Conservation (phyloP, 2,888 invertebrate genomes). For the Blastobasis adustella region DNA sequence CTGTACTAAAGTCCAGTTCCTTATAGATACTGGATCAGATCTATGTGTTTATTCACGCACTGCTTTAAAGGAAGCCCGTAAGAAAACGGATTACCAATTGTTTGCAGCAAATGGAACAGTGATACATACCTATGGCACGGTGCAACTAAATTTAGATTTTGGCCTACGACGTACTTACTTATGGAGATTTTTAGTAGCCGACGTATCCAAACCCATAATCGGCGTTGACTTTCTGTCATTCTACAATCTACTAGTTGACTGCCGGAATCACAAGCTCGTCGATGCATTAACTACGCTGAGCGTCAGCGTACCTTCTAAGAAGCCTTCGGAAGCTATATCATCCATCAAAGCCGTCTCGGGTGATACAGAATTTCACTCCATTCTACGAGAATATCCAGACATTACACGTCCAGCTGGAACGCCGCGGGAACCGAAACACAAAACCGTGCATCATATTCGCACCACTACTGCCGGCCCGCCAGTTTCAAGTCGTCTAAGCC, state of each 20-base stretch:
- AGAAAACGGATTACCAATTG: background rate
- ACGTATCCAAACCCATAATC: constrained; percentile 23
- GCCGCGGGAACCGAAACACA: background rate
- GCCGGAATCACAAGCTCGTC: constrained; percentile 17
- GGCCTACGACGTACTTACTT: constrained; percentile 9
- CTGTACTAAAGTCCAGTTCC: constrained; percentile 2
- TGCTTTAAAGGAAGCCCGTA: too few relatives aligned
- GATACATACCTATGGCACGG: background rate
- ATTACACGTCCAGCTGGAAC: background rate
- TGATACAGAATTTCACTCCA: background rate
- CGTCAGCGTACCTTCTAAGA: background rate
- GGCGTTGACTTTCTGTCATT: constrained; percentile 28
- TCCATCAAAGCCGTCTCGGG: background rate
- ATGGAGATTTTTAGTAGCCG: constrained; percentile 22
- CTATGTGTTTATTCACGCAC: too few relatives aligned
- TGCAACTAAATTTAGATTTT: background rate
- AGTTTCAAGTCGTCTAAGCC: constrained; percentile 20
- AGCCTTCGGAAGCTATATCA: background rate
- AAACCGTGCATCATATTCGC: background rate
- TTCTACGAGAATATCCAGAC: background rate
- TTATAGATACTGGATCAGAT: too few relatives aligned
- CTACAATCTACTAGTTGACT: constrained; percentile 26
- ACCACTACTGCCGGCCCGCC: constrained; percentile 26
- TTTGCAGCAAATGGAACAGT: constrained; percentile 1
- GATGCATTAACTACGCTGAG: constrained; percentile 10